A percentile compares a stretch with the other conserved stretches of the same genome.
These are phyloP conservation scores for Plectropomus leopardus DNA, from an alignment of 2,113 vertebrate genomes.

Conservation along the genomic window DNA sequence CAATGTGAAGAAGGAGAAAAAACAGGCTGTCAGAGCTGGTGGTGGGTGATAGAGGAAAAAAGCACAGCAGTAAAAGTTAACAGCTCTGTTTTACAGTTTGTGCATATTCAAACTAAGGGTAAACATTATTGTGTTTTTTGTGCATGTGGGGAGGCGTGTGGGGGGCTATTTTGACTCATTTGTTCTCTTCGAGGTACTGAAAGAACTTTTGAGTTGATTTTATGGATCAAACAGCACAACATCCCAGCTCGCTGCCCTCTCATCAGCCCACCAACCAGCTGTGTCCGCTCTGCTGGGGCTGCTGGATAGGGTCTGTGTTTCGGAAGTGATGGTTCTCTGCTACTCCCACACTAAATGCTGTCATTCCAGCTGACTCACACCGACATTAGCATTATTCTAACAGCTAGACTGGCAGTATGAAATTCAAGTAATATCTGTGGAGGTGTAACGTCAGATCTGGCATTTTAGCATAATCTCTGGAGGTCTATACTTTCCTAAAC, in stretches of 20 bases:
- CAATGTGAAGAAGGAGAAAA: slow-evolving; percentile 51
- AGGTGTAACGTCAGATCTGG: slow-evolving; percentile 20
- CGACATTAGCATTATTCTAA: slow-evolving; percentile 54
- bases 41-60: slow-evolving; percentile 39
- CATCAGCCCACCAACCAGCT: slow-evolving; percentile 75
- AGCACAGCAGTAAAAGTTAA: slow-evolving; percentile 59
- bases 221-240: slow-evolving; percentile 40
- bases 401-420: slow-evolving; percentile 27
- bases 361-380: slow-evolving; percentile 70
- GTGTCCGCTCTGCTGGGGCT: slow-evolving; percentile 58
- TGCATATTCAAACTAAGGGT: slow-evolving; percentile 35
- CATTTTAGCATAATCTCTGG: slow-evolving; percentile 15
- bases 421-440: slow-evolving; percentile 34
- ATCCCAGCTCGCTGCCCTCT: slow-evolving; percentile 38
- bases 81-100: slow-evolving; percentile 52
- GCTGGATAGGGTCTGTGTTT: slow-evolving; percentile 62
- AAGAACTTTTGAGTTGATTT: slow-evolving; percentile 20
- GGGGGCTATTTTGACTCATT: neutral
- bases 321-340: slow-evolving; percentile 62
- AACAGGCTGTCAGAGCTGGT: slow-evolving; percentile 46
- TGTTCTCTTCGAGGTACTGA: slow-evolving; percentile 2
- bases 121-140: slow-evolving; percentile 48
- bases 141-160: neutral
- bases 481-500: slow-evolving; percentile 26
- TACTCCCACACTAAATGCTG: slow-evolving; percentile 69